These are phyloP conservation scores for Antitype chi DNA, from an alignment of 2,888 invertebrate species.

Conservation along the genomic window DNA sequence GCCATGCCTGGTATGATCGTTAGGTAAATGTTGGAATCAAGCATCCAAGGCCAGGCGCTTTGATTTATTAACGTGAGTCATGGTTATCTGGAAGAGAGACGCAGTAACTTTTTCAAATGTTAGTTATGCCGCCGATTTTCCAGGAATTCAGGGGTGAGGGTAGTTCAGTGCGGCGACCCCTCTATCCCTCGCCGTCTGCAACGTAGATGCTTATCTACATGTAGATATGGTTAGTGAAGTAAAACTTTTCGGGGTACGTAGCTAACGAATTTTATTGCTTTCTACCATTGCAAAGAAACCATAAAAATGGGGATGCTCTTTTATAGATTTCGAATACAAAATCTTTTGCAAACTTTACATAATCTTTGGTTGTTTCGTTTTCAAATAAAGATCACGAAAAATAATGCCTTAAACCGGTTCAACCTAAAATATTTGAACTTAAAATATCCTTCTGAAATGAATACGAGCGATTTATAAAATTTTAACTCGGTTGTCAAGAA, in stretches of 20 bases:
- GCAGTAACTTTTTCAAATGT: conserved; percentile 59
- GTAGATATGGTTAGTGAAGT: conserved; percentile 36
- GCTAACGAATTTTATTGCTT: conserved; percentile 32
- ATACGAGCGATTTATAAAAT: conserved; percentile 29
- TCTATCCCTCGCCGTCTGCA: conserved; percentile 69
- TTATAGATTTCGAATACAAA: conserved; percentile 21
- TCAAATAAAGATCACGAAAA: conserved; percentile 13
- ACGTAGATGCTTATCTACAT: conserved; percentile 53
- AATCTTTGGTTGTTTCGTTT: conserved; percentile 15
- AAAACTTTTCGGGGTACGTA: conserved; percentile 60
- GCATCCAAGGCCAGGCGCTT: conserved; percentile 57
- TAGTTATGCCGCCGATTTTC: conserved; percentile 68
- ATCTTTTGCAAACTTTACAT: conserved; percentile 4
- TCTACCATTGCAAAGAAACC: conserved; percentile 20
- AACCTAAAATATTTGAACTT: neutral
- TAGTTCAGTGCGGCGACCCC: conserved; percentile 68
- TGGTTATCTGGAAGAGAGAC: conserved; percentile 53
- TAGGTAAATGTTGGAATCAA: conserved; percentile 54
- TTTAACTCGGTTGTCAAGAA: conserved; percentile 38
- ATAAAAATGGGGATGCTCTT: conserved; percentile 20
- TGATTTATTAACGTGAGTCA: conserved; percentile 63
- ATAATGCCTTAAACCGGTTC: neutral
- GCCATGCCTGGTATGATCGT: conserved; percentile 59
- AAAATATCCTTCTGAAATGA: conserved; percentile 18
- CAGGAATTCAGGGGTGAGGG: conserved; percentile 67